A percentile compares a stretch with the other conserved stretches of the same genome.
Conservation (phyloP, 1,140 invertebrate species). For the Cydia strobilella region DNA sequence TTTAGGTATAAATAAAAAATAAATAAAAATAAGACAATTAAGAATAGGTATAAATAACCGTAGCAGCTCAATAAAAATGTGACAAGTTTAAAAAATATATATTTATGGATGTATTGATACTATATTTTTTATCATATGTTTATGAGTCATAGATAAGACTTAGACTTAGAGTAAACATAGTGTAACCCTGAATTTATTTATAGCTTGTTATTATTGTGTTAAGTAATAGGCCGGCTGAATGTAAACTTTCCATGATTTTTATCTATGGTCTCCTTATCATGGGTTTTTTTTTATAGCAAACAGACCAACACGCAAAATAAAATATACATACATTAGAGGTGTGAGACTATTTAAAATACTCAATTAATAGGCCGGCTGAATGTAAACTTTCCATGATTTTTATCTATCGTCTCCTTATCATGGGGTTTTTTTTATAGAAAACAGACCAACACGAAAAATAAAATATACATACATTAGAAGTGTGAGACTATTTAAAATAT, state of each 20-base stretch:
- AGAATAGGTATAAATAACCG: too few relatives aligned
- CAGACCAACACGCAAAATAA: not conserved
- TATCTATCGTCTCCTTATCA: conserved; percentile 10
- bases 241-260: conserved; percentile 22
- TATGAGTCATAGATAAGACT: not conserved
- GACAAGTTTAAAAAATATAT: too few relatives aligned
- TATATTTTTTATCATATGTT: not conserved
- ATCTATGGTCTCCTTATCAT: conserved; percentile 18
- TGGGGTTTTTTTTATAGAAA: not conserved
- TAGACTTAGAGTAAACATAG: not conserved
- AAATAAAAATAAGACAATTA: too few relatives aligned
- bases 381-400: conserved; percentile 18
- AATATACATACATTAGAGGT: not conserved
- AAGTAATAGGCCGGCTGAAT: not conserved
- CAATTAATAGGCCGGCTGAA: not conserved
- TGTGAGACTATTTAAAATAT: too few relatives aligned
- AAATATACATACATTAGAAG: not conserved
- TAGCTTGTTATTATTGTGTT: conserved; percentile 17
- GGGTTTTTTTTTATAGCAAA: not conserved
- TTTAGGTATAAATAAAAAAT: too few relatives aligned
- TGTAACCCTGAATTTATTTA: conserved; percentile 18
- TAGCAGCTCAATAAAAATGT: too few relatives aligned
- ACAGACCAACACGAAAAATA: not conserved
- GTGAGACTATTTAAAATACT: too few relatives aligned
- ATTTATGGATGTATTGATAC: too few relatives aligned